Conservation (phyloP, 2,113 vertebrate species). For the Ceuthmochares aereus region DNA sequence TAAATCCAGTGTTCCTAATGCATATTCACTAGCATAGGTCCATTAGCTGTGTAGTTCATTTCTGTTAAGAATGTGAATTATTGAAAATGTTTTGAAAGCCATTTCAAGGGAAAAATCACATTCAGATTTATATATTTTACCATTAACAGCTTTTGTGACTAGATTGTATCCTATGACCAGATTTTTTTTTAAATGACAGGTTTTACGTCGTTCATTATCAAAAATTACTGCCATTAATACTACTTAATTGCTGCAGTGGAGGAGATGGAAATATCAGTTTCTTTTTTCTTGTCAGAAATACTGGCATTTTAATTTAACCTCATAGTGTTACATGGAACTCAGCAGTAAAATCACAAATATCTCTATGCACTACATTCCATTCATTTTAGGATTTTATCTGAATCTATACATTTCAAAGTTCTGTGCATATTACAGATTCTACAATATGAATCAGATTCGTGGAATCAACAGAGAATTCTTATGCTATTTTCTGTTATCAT, state of each 20-base stretch:
- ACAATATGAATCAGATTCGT: neutral
- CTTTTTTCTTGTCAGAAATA: neutral
- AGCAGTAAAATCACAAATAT: neutral
- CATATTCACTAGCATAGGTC: neutral
- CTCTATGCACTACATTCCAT: neutral
- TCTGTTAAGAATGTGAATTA: neutral
- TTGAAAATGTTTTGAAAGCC: neutral
- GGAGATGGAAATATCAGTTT: neutral
- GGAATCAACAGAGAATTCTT: neutral
- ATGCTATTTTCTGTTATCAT: neutral
- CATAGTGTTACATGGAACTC: neutral
- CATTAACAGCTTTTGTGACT: neutral
- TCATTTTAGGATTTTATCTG: accelerated
- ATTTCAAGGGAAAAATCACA: neutral
- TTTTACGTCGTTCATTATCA: neutral
- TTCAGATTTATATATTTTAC: neutral
- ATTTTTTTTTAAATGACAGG: neutral
- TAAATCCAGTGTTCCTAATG: neutral
- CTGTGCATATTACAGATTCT: neutral
- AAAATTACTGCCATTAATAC: neutral
- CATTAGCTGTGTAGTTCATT: neutral
- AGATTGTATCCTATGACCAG: neutral
- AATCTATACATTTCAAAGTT: neutral
- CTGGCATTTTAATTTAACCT: neutral
- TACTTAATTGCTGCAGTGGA: neutral